phyloP scores from a whole-genome alignment of 2,797 vertebrate genomes.

The Microctenopoma steveboyesi region DNA sequence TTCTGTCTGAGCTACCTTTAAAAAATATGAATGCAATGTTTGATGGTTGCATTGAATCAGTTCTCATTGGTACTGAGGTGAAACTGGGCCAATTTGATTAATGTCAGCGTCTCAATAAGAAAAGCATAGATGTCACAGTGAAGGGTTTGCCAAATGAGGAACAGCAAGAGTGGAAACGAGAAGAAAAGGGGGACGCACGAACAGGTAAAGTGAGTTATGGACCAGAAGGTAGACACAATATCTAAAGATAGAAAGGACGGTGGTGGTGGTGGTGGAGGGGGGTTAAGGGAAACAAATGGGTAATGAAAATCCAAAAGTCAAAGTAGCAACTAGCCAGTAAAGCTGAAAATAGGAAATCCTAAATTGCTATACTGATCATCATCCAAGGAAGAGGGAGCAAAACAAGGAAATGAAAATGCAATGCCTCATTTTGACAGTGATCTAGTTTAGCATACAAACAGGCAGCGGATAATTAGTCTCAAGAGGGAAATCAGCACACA shows the following conservation, averaged over 20 bases:
- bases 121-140: slow-evolving; percentile 36
- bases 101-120: slow-evolving; percentile 62
- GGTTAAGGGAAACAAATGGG: slow-evolving; percentile 2
- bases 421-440: slow-evolving; percentile 44
- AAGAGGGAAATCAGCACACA: slow-evolving; percentile 56
- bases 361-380: slow-evolving; percentile 43
- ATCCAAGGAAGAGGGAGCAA: slow-evolving; percentile 37
- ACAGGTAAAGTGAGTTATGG: neutral
- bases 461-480: slow-evolving; percentile 74
- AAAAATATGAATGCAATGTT: slow-evolving; percentile 38
- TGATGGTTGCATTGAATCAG: slow-evolving; percentile 42
- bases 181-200: neutral
- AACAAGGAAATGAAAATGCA: slow-evolving; percentile 43
- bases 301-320: slow-evolving; percentile 2
- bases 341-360: slow-evolving; percentile 28
- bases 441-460: slow-evolving; percentile 66
- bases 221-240: neutral
- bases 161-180: slow-evolving; percentile 1
- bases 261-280: neutral
- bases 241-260: too few species aligned
- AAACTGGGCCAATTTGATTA: slow-evolving; percentile 77
- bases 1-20: slow-evolving; percentile 27
- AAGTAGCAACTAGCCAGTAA: slow-evolving; percentile 11
- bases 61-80: slow-evolving; percentile 38
- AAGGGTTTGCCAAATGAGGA: slow-evolving; percentile 31